A percentile compares a stretch with the other conserved stretches of the same genome.
phyloP scores from a whole-genome alignment of 2,888 invertebrate species.

The Corythucha ciliata region DNA sequence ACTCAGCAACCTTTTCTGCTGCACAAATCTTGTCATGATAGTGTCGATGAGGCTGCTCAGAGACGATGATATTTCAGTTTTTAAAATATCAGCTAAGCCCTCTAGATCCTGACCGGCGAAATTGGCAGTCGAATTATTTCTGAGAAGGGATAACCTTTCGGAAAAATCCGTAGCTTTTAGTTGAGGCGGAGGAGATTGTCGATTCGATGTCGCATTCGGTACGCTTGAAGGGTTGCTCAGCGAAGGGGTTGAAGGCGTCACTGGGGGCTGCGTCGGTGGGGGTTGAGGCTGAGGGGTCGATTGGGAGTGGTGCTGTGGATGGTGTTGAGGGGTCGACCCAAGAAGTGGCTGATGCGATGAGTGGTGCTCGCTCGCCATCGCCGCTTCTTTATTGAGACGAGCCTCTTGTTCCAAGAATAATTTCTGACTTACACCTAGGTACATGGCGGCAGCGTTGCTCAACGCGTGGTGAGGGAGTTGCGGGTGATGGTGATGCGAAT shows the following conservation, averaged over 20 bases:
- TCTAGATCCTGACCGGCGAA: conserved; percentile 73
- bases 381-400: conserved; percentile 56
- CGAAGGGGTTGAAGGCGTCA: conserved; percentile 33
- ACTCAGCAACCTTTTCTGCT: conserved; percentile 64
- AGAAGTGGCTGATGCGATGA: conserved; percentile 48
- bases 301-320: conserved; percentile 36
- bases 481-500: conserved; percentile 43
- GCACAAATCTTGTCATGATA: conserved; percentile 73
- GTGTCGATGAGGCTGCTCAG: conserved; percentile 78
- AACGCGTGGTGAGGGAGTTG: conserved; percentile 36
- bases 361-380: conserved; percentile 46
- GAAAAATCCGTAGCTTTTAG: conserved; percentile 50
- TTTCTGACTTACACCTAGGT: conserved; percentile 67
- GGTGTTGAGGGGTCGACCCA: conserved; percentile 44
- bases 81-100: conserved; percentile 80
- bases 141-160: conserved; percentile 66
- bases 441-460: conserved; percentile 54
- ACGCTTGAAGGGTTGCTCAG: conserved; percentile 43
- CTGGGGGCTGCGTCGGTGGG: conserved; percentile 34
- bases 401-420: conserved; percentile 72
- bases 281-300: conserved; percentile 37
- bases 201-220: conserved; percentile 36
- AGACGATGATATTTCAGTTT: conserved; percentile 78
- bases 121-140: conserved; percentile 56
- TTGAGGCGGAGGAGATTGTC: conserved; percentile 30